Conservation (phyloP, 2,888 invertebrate genomes). For the Panorpa germanica region DNA sequence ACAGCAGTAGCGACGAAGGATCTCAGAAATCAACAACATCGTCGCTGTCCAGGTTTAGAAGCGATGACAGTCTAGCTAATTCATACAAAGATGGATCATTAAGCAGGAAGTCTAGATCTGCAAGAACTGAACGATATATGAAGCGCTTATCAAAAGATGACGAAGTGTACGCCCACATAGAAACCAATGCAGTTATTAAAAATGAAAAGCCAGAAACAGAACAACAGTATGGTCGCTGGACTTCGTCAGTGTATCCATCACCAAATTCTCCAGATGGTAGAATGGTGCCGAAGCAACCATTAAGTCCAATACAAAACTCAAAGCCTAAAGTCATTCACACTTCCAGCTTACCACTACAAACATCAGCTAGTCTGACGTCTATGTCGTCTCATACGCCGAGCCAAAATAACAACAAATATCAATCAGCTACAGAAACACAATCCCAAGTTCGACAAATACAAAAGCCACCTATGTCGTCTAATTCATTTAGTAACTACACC, state of each 20-base stretch:
- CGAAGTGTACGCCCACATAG: slow-evolving; percentile 33
- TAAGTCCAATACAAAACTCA: too few species aligned
- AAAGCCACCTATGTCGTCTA: slow-evolving; percentile 6
- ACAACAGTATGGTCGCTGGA: slow-evolving; percentile 29
- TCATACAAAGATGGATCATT: slow-evolving; percentile 32
- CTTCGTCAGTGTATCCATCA: slow-evolving; percentile 7
- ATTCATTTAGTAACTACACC: slow-evolving; percentile 12
- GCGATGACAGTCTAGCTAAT: slow-evolving; percentile 46
- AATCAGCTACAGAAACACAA: too few species aligned
- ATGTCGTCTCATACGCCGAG: too few species aligned
- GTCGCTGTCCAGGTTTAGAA: slow-evolving; percentile 43
- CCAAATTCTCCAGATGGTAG: too few species aligned
- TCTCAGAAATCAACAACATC: slow-evolving; percentile 45
- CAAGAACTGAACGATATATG: slow-evolving; percentile 63
- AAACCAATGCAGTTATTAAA: slow-evolving; percentile 27
- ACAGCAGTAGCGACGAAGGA: slow-evolving; percentile 54
- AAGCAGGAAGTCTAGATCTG: slow-evolving; percentile 46
- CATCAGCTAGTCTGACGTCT: too few species aligned
- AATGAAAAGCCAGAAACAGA: slow-evolving; percentile 28
- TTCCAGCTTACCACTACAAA: too few species aligned
- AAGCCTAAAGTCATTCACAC: too few species aligned
- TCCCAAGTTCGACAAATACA: too few species aligned
- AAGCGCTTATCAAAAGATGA: slow-evolving; percentile 56
- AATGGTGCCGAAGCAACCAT: too few species aligned
- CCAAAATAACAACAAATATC: too few species aligned